phyloP scores from a whole-genome alignment of 2,888 invertebrate species.

The Agrotis clavis region DNA sequence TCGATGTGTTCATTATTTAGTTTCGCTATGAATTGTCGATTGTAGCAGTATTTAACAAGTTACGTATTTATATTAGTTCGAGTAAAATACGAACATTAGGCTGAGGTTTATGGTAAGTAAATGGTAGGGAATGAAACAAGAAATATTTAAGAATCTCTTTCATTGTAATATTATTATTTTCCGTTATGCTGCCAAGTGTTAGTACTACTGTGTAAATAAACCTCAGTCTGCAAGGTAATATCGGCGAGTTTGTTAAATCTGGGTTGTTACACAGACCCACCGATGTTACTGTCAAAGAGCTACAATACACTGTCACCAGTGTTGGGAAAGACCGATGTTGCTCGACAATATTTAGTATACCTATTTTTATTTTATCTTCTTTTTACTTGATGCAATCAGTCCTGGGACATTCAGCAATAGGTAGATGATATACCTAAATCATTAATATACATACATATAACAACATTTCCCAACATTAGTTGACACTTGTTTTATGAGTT shows the following conservation, averaged over 20 bases:
- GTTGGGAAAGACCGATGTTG: conserved; percentile 16
- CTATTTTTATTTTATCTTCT: neutral
- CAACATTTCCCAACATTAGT: conserved; percentile 32
- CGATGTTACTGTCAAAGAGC: conserved; percentile 34
- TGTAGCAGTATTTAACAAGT: conserved; percentile 50
- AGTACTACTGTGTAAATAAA: conserved; percentile 9
- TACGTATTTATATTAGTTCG: conserved; percentile 38
- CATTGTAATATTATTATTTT: neutral
- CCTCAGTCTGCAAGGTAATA: conserved; percentile 31
- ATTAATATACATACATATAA: conserved; percentile 1
- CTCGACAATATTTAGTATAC: conserved; percentile 19
- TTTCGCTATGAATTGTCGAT: conserved; percentile 43
- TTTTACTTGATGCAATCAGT: too few relatives aligned
- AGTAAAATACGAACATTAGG: conserved; percentile 24
- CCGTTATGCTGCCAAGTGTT: neutral
- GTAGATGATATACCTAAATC: conserved; percentile 4
- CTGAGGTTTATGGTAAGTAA: conserved; percentile 25
- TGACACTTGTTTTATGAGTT: conserved; percentile 16
- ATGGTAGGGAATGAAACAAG: neutral
- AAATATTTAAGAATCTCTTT: neutral
- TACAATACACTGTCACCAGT: conserved; percentile 8
- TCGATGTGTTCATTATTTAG: conserved; percentile 39
- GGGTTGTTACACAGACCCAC: conserved; percentile 17
- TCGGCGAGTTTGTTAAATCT: conserved; percentile 31
- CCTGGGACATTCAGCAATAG: too few relatives aligned